Evolutionary conservation across 2,797 vertebrate species (phyloP).

Genomic region (Pantherophis vulpinus): DNA sequence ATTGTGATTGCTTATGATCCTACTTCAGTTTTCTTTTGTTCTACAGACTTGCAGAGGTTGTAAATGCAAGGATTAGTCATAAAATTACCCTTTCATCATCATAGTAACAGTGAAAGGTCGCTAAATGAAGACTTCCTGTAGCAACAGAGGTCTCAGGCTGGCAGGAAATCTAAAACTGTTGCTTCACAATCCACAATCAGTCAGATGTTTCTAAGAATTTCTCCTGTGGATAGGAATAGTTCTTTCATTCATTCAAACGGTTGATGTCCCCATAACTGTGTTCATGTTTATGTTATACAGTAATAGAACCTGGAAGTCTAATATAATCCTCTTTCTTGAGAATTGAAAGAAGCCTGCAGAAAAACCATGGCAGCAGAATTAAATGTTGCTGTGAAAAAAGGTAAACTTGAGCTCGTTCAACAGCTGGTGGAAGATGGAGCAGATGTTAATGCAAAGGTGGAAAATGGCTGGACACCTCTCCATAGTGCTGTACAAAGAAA

Average conservation of each 20-base stretch:
- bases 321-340: neutral
- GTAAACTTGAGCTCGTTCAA: neutral
- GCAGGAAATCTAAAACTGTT: neutral
- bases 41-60: neutral
- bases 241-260: neutral
- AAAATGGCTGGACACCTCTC: slow-evolving; percentile 65
- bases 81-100: neutral
- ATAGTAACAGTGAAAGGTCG: neutral
- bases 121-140: neutral
- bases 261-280: neutral
- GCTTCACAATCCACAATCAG: neutral
- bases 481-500: slow-evolving; percentile 33
- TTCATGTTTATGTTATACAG: neutral
- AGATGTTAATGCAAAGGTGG: slow-evolving; percentile 57
- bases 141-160: neutral
- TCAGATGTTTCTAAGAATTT: neutral
- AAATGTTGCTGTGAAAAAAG: neutral
- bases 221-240: neutral
- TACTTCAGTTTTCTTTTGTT: neutral
- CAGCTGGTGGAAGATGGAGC: slow-evolving; percentile 62
- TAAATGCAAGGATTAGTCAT: neutral
- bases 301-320: neutral
- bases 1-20: neutral
- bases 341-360: neutral
- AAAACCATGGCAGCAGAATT: neutral